Evolutionary conservation across 30 jellyfish, hydroid and myxozoan species (phyloP).

Genomic region (Catostylus mosaicus): DNA sequence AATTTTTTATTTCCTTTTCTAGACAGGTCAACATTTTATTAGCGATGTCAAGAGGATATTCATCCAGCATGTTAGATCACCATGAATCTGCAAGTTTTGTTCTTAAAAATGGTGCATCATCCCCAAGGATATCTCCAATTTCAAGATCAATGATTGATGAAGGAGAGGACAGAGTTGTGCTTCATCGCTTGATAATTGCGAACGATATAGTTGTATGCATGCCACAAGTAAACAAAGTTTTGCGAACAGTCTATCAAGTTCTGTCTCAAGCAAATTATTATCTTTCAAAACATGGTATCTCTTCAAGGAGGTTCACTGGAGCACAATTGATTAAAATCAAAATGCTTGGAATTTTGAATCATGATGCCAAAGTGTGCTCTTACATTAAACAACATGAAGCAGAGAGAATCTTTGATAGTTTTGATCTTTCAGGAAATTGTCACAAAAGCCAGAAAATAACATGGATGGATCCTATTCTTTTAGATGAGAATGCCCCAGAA

Average conservation of each 20-base stretch:
- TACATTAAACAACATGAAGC: slow-evolving; percentile 94
- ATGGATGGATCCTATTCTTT: slow-evolving; percentile 96
- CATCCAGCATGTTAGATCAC: slow-evolving; percentile 21
- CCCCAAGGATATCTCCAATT: slow-evolving; percentile 42
- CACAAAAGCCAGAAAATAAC: slow-evolving; percentile 82
- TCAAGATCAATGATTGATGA: slow-evolving; percentile 44
- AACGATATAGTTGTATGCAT: slow-evolving; percentile 90
- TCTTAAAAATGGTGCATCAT: slow-evolving; percentile 34
- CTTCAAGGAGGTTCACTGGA: slow-evolving; percentile 95
- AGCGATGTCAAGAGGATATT: slow-evolving; percentile 28
- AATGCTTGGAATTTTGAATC: slow-evolving; percentile 95
- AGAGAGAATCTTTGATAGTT: slow-evolving; percentile 94
- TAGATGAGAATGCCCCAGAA: slow-evolving; percentile 87
- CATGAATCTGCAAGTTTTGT: slow-evolving; percentile 42
- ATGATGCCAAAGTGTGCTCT: slow-evolving; percentile 98
- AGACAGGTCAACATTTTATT: not conserved
- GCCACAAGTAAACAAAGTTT: slow-evolving; percentile 97
- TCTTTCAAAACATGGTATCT: slow-evolving; percentile 94
- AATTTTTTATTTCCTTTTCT: not conserved
- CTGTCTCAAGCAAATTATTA: slow-evolving; percentile 97
- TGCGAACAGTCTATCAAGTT: slow-evolving; percentile 94
- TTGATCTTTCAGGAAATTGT: slow-evolving; percentile 90
- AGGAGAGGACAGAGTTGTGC: slow-evolving; percentile 62
- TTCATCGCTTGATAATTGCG: slow-evolving; percentile 92
- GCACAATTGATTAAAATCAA: slow-evolving; percentile 95